Conservation (phyloP, 23 tunicate species). For the Styela plicata region DNA sequence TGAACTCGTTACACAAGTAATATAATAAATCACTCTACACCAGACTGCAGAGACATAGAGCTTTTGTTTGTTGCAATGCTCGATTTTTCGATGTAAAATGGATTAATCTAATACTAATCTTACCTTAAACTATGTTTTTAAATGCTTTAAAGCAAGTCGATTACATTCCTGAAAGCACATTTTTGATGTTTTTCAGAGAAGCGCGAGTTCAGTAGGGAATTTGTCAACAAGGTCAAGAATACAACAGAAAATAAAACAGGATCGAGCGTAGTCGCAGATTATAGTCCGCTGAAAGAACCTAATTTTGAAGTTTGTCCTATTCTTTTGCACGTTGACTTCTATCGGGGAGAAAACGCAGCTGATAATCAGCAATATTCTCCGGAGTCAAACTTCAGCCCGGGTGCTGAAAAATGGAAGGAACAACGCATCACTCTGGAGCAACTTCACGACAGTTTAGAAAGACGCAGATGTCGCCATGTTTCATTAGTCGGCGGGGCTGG, state of each 20-base stretch:
- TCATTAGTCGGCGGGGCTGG: not conserved
- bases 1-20: no score
- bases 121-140: no score
- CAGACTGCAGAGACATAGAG: no score
- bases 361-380: not conserved
- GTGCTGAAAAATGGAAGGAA: not conserved
- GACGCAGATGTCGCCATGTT: not conserved
- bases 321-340: not conserved
- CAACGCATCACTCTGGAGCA: not conserved
- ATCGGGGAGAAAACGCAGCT: not conserved
- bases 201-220: not conserved
- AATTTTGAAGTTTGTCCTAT: not conserved
- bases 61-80: no score
- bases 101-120: no score
- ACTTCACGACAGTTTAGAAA: not conserved
- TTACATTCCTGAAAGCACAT: no score
- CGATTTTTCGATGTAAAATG: no score
- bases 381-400: not conserved
- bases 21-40: no score
- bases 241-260: not conserved
- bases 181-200: not conserved
- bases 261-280: not conserved
- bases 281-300: not conserved
- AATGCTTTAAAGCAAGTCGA: no score
- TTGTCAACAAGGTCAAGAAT: not conserved